Evolutionary conservation across 2,797 vertebrate genomes (phyloP), one percentile per base, ranked within the genome.

Genomic region (Hybognathus amarus): DNA sequence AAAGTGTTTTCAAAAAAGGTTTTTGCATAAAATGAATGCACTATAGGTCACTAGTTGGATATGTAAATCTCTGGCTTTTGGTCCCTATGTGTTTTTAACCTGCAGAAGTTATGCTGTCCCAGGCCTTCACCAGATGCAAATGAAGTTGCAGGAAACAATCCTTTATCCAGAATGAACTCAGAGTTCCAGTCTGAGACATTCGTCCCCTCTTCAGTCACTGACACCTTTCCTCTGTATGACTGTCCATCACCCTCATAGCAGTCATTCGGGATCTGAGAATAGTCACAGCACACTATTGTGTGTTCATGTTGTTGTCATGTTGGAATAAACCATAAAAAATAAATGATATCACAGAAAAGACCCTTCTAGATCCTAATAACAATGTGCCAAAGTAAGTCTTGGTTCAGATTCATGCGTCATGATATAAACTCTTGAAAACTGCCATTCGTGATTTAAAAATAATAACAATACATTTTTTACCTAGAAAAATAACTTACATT

Each of bases 111-210:
- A 89, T 96, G 95, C 36, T 67, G 92, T 15, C 94, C 95, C 5
- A 96, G 91, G 76, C 94, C 93, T 0, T 92, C 85, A 7, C 15
- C 4, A 47, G 94, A 66, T 33, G 91, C 91, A 3, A 73, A 90
- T 54, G 73, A 5, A 1, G 0, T 86, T 69, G 94, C 93, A 17
- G 93, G 94, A 85, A 93, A 54, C 0, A 0, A 9, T 75, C 92
- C 91, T 0, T 47, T 84, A 13, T 89, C 85, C 84, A 95, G 80
- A 52, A 95, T 87, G 69, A 95, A 92, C 77, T 95, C 89, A 22
- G 95, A 95, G 87, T 95, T 95, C 95, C 95, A 96, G 88, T 92
- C 52, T n/a, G 2, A 96, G 93, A 84, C 95, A 96, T 5, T 94
- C 93, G 0, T 88, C 0, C 1, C 93, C 0, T 93, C 87, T 0